Conservation (phyloP, 2,888 invertebrate genomes). For the Drosophila mulleri region DNA sequence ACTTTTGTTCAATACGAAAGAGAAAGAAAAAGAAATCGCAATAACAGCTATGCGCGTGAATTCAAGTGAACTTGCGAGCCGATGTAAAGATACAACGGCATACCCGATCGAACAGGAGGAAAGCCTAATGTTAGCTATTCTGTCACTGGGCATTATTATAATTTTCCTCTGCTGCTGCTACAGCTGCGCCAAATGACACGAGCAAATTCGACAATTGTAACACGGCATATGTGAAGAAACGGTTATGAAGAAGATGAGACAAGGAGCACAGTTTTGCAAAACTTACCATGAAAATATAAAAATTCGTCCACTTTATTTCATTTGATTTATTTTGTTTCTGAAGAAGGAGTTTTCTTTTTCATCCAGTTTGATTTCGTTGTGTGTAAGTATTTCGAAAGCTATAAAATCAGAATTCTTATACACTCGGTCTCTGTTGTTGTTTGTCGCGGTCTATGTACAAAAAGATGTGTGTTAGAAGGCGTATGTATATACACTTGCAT, state of each 20-base stretch:
- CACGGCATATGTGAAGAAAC: too few relatives aligned
- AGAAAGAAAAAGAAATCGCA: neutral
- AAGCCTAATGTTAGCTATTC: constrained; percentile 1
- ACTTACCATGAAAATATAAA: constrained; percentile 47
- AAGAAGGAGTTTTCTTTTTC: constrained; percentile 1
- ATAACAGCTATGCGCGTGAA: neutral
- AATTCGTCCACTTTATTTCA: constrained; percentile 3
- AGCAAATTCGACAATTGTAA: neutral
- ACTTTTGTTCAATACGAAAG: neutral
- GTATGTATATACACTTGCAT: constrained; percentile 19
- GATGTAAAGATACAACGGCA: constrained; percentile 9
- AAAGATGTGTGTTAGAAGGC: constrained; percentile 47
- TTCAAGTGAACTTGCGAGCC: neutral
- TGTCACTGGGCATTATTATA: constrained; percentile 26
- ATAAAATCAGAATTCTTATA: constrained; percentile 19
- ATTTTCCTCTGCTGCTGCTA: constrained; percentile 41
- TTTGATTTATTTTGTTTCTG: constrained; percentile 3
- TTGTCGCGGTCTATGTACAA: constrained; percentile 37
- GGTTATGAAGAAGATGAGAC: neutral
- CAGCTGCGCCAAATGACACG: constrained; percentile 23
- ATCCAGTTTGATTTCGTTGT: constrained; percentile 34
- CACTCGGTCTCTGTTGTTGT: constrained; percentile 28
- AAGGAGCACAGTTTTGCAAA: constrained; percentile 2
- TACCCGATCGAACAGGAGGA: constrained; percentile 23
- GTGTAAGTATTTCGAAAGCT: constrained; percentile 16